Percentiles rank a stretch among this genome's conserved stretches.
Evolutionary conservation across 2,888 invertebrate genomes (phyloP).

Genomic region (Plebejus argus): DNA sequence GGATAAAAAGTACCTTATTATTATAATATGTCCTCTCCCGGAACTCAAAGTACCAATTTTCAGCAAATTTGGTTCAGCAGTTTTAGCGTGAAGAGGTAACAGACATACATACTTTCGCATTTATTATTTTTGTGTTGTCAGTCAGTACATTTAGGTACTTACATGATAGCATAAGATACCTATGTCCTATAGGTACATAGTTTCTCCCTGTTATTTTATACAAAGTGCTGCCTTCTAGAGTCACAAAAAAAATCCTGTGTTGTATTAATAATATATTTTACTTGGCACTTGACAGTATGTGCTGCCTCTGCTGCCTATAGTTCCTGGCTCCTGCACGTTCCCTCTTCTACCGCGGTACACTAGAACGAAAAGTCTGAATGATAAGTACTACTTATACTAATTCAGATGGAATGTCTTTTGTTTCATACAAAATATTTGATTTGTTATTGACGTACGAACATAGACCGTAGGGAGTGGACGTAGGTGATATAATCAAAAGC

Average conservation of each 20-base stretch:
- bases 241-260: neutral
- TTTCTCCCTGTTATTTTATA: neutral
- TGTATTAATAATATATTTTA: neutral
- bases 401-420: conserved; percentile 67
- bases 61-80: too few species aligned
- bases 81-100: too few species aligned
- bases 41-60: too few species aligned
- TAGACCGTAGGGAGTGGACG: conserved; percentile 45
- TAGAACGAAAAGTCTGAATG: conserved; percentile 31
- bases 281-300: neutral
- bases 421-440: conserved; percentile 50
- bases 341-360: conserved; percentile 32
- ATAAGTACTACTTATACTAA: conserved; percentile 28
- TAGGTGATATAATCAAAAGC: conserved; percentile 33
- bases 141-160: too few species aligned
- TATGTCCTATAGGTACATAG: too few species aligned
- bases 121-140: too few species aligned
- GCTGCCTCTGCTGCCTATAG: neutral
- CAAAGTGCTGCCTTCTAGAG: neutral
- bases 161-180: too few species aligned
- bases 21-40: too few species aligned
- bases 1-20: too few species aligned
- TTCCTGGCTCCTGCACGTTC: neutral
- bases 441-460: conserved; percentile 45
- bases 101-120: too few species aligned